Percentiles rank a stretch among this genome's conserved stretches.
phyloP scores from a whole-genome alignment of 2,888 invertebrate genomes.

The Drosophila eohydei region DNA sequence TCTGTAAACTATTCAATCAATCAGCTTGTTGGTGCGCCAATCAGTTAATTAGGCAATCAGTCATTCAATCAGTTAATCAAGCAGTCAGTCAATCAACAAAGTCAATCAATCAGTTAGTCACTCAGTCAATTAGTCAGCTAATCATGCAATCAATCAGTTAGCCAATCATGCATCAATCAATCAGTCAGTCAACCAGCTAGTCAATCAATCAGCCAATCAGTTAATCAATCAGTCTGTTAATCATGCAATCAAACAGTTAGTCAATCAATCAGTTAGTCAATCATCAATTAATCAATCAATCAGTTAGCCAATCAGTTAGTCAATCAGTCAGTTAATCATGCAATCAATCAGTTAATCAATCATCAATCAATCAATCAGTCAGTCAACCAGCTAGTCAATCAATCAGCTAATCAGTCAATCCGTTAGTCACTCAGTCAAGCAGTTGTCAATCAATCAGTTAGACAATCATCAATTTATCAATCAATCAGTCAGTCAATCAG shows the following conservation, averaged over 20 bases:
- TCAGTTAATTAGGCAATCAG: background rate
- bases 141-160: background rate
- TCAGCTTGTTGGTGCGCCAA: background rate
- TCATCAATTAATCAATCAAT: background rate
- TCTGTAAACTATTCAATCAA: background rate
- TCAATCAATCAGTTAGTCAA: background rate
- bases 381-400: background rate
- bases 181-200: background rate
- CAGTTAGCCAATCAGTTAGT: background rate
- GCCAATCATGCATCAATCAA: background rate
- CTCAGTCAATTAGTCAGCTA: background rate
- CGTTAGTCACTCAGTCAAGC: background rate
- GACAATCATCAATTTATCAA: background rate
- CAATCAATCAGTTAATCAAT: background rate
- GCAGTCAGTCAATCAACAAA: background rate
- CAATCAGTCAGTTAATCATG: background rate
- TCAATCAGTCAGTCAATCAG: too few relatives aligned
- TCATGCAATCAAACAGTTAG: background rate
- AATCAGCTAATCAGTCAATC: background rate
- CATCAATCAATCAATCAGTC: background rate
- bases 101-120: background rate
- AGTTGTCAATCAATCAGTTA: background rate
- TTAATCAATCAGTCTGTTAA: background rate
- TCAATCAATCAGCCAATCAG: background rate
- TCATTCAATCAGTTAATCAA: background rate